A percentile compares a stretch with the other conserved stretches of the same genome.
Conservation (phyloP, 2,113 vertebrate genomes). For the Brienomyrus longianalis region DNA sequence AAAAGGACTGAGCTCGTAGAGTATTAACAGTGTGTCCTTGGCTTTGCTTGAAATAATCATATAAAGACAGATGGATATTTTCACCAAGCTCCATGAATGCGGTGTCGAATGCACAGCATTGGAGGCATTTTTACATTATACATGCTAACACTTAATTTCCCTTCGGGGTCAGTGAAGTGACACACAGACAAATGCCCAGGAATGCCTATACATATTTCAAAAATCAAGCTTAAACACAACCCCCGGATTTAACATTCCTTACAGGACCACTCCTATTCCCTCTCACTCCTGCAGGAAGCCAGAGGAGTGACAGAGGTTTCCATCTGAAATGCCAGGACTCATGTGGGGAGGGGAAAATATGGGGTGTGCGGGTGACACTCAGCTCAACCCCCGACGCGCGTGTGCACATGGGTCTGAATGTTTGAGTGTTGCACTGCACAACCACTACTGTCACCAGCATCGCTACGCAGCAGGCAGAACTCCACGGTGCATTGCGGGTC, state of each 20-base stretch:
- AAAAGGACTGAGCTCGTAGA: conserved; percentile 45
- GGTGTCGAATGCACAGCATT: conserved; percentile 24
- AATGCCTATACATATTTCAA: conserved; percentile 45
- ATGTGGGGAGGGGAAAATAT: neutral
- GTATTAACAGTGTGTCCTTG: conserved; percentile 41
- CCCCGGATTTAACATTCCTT: conserved; percentile 35
- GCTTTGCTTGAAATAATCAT: conserved; percentile 34
- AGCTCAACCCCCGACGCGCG: neutral
- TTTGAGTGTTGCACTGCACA: neutral
- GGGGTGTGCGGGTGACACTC: neutral
- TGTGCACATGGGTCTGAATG: neutral
- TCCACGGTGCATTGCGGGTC: neutral
- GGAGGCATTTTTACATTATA: conserved; percentile 33
- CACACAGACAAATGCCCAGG: conserved; percentile 37
- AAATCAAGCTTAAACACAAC: conserved; percentile 38
- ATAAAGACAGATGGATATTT: conserved; percentile 35
- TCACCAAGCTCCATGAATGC: conserved; percentile 36
- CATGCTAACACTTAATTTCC: conserved; percentile 27
- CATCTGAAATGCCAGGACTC: neutral
- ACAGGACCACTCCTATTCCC: conserved; percentile 33
- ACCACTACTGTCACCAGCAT: neutral
- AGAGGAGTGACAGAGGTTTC: neutral
- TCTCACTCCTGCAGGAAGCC: conserved; percentile 14
- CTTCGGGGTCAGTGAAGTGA: conserved; percentile 41
- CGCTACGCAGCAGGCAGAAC: neutral